These are phyloP conservation scores for Zapus hudsonius DNA, from an alignment of 2,113 vertebrate genomes.

Conservation along the genomic window DNA sequence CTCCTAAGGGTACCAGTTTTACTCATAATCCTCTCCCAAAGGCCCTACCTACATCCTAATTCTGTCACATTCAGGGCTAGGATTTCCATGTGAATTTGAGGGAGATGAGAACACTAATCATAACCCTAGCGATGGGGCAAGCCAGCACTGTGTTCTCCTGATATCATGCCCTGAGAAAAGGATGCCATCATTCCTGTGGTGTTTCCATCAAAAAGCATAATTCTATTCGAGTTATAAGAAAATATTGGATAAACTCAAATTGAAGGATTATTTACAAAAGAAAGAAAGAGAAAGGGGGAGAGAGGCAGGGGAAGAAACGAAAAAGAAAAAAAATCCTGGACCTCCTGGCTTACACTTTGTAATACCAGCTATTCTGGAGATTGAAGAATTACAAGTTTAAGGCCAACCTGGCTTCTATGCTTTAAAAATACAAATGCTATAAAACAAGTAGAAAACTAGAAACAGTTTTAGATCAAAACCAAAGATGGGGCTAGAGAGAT, in stretches of 20 bases:
- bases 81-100: neutral
- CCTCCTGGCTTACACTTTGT: neutral
- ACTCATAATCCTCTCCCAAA: no score
- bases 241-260: slow-evolving; percentile 17
- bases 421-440: neutral
- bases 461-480: neutral
- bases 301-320: no score
- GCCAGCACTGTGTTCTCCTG: neutral
- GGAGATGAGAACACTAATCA: neutral
- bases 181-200: neutral
- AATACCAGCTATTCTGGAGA: neutral
- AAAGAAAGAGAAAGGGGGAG: no score
- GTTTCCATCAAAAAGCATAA: neutral
- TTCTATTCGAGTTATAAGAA: neutral
- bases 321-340: neutral
- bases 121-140: neutral
- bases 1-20: no score
- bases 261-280: neutral
- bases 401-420: neutral
- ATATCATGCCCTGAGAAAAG: neutral
- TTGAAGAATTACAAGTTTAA: neutral
- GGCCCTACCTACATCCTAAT: no score
- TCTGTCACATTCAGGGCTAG: neutral
- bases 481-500: neutral
- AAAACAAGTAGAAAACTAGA: neutral